These are phyloP conservation scores for Cataglyphis cursor DNA, from an alignment of 2,888 invertebrate species.

Conservation along the genomic window DNA sequence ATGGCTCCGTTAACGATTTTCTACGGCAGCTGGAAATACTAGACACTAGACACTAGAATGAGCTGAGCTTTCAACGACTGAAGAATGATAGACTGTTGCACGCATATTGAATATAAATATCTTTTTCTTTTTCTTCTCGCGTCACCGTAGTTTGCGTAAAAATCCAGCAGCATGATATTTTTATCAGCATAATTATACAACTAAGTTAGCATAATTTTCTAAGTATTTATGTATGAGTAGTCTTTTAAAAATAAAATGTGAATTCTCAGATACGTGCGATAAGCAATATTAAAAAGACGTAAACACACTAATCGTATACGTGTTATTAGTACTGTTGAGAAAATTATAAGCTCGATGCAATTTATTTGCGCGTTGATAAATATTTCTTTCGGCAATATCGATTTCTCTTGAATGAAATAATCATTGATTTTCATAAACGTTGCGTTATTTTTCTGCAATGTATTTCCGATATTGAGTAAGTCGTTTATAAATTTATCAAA, in stretches of 20 bases:
- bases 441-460: not conserved
- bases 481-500: conserved; percentile 28
- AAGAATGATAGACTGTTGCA: conserved; percentile 68
- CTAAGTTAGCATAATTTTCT: conserved; percentile 29
- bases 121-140: conserved; percentile 19
- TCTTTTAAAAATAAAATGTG: conserved; percentile 11
- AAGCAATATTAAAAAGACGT: conserved; percentile 25
- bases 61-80: conserved; percentile 59
- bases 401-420: conserved; percentile 18
- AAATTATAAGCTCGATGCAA: conserved; percentile 10
- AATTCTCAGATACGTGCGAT: conserved; percentile 20
- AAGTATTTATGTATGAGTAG: conserved; percentile 24
- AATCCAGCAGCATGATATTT: not conserved
- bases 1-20: conserved; percentile 70
- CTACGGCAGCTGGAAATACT: conserved; percentile 64
- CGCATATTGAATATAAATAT: conserved; percentile 35
- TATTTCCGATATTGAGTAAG: conserved; percentile 48
- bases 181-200: conserved; percentile 5
- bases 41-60: conserved; percentile 21
- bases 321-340: not conserved
- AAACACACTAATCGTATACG: not conserved
- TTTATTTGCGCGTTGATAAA: conserved; percentile 18
- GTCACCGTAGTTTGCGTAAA: not conserved
- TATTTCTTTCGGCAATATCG: conserved; percentile 4
- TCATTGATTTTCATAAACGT: conserved; percentile 17